phyloP scores from a whole-genome alignment of 1,140 invertebrate species.

The Aphelenchoides besseyi region DNA sequence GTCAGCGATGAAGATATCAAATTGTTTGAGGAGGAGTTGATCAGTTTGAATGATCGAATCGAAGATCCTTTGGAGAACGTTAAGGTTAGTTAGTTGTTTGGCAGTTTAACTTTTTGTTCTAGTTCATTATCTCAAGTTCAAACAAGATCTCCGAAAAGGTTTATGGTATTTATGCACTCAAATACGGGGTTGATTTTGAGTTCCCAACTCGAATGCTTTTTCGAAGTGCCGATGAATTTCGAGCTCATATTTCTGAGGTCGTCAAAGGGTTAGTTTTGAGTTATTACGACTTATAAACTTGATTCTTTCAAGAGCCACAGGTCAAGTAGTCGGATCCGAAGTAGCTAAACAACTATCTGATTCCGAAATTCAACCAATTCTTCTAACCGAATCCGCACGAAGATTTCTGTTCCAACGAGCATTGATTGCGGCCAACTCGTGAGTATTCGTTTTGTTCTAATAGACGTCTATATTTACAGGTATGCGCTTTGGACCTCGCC shows the following conservation, averaged over 20 bases:
- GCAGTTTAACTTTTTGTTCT: not conserved
- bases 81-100: not conserved
- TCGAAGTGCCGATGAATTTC: not conserved
- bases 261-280: conserved; percentile 2
- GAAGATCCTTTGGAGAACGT: not conserved
- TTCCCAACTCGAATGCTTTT: conserved; percentile 7
- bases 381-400: not conserved
- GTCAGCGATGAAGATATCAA: not conserved
- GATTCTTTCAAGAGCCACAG: not conserved
- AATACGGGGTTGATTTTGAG: not conserved
- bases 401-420: conserved; percentile 6
- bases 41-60: not conserved
- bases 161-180: not conserved
- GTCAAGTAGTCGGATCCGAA: not conserved
- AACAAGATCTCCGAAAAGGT: conserved; percentile 8
- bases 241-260: not conserved
- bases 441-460: not conserved
- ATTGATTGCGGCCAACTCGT: not conserved
- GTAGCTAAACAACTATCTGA: not conserved
- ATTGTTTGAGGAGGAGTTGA: conserved; percentile 8
- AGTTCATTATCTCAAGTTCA: not conserved
- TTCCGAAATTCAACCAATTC: not conserved
- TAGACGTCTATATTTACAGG: not conserved
- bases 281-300: not conserved
- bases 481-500: not conserved